These are phyloP conservation scores for Rhopalosiphum nymphaeae DNA, from an alignment of 2,888 invertebrate genomes.

Conservation along the genomic window DNA sequence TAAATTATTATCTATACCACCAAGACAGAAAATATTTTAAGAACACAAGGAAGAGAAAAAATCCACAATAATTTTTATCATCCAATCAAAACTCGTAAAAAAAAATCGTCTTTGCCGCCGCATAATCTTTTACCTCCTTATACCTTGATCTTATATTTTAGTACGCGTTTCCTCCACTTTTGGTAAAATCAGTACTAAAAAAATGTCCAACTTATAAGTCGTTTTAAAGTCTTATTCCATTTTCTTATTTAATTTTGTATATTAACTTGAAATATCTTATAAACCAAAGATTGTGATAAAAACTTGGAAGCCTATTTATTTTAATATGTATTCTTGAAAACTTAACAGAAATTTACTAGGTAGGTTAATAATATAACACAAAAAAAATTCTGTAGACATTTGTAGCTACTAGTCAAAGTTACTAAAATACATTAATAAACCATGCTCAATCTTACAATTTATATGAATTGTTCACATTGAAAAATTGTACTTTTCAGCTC, in stretches of 20 bases:
- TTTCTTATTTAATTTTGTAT: background rate
- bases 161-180: background rate
- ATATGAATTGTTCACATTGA: background rate
- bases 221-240: background rate
- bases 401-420: background rate
- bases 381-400: background rate
- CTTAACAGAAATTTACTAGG: background rate
- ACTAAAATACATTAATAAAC: background rate
- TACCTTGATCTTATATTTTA: background rate
- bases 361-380: background rate
- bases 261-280: background rate
- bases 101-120: constrained; percentile 45
- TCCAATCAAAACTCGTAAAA: constrained; percentile 33
- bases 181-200: constrained; percentile 18
- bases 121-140: constrained; percentile 34
- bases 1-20: background rate
- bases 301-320: background rate
- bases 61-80: background rate
- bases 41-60: background rate
- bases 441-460: background rate
- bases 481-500: background rate
- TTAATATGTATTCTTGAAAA: background rate
- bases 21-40: background rate
- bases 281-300: background rate
- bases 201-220: background rate